Evolutionary conservation across 2,888 invertebrate species (phyloP).

Genomic region (Zaprionus obscuricornis): DNA sequence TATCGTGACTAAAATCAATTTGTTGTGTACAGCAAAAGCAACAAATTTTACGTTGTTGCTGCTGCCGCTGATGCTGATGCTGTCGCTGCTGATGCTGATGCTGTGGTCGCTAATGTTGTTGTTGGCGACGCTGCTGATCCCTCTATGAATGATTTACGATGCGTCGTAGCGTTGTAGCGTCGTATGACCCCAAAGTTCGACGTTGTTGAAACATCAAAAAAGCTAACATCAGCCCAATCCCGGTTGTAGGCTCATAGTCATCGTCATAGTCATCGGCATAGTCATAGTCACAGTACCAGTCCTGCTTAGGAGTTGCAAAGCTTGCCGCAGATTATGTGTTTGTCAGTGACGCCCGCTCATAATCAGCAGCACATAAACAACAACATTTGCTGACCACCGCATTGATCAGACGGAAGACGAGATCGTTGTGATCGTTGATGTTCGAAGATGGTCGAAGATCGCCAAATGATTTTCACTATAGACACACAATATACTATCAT

Average conservation of each 20-base stretch:
- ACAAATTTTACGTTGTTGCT: constrained; percentile 73
- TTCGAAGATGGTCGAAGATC: constrained; percentile 39
- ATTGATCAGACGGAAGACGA: constrained; percentile 64
- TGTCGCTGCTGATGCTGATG: constrained; percentile 12
- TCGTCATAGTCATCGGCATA: background rate
- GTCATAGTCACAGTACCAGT: constrained; percentile 12
- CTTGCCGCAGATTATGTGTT: constrained; percentile 59
- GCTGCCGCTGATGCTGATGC: constrained; percentile 28
- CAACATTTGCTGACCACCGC: constrained; percentile 62
- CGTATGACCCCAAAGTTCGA: constrained; percentile 74
- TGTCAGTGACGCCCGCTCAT: constrained; percentile 71
- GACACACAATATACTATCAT: no score
- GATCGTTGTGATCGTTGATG: no score
- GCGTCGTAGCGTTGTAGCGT: constrained; percentile 66
- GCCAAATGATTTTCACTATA: constrained; percentile 45
- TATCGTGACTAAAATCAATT: constrained; percentile 83
- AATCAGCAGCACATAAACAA: constrained; percentile 78
- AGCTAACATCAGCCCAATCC: constrained; percentile 47
- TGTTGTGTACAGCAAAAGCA: constrained; percentile 74
- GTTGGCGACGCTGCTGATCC: constrained; percentile 43
- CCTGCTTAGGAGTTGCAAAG: no score
- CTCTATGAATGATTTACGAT: constrained; percentile 81
- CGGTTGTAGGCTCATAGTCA: constrained; percentile 7
- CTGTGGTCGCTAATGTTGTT: no score
- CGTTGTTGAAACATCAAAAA: constrained; percentile 77